Percentiles rank a stretch among this genome's conserved stretches.
Evolutionary conservation across 1,140 invertebrate species (phyloP).

Genomic region (Spodoptera frugiperda): DNA sequence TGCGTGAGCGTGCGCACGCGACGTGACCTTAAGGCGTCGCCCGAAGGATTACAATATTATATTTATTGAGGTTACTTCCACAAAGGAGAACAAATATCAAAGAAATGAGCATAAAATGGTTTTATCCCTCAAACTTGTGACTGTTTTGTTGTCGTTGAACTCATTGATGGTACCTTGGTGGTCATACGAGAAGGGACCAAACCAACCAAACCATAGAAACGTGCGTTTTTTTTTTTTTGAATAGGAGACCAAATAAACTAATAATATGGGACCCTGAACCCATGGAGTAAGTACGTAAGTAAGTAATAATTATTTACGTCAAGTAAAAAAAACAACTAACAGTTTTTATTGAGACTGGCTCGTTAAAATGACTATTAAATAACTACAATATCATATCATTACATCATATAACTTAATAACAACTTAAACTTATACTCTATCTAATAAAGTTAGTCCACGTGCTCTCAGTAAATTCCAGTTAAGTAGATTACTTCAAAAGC

Average conservation of each 20-base stretch:
- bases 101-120: constrained; percentile 12
- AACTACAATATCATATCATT: too few species aligned
- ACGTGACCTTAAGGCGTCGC: constrained; percentile 61
- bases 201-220: too few species aligned
- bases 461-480: constrained; percentile 12
- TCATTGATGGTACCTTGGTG: background rate
- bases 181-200: too few species aligned
- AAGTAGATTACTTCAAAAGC: constrained; percentile 9
- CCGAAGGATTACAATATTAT: constrained; percentile 63
- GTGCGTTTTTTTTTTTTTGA: too few species aligned
- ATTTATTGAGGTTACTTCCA: constrained; percentile 52
- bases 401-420: too few species aligned
- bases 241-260: too few species aligned
- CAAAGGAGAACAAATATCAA: constrained; percentile 35
- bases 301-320: too few species aligned
- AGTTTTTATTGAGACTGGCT: too few species aligned
- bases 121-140: constrained; percentile 9
- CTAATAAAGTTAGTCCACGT: constrained; percentile 13
- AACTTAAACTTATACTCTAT: background rate
- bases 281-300: too few species aligned
- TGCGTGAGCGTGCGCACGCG: constrained; percentile 65
- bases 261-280: too few species aligned
- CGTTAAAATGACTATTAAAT: too few species aligned
- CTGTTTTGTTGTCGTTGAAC: background rate
- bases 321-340: too few species aligned